phyloP scores from a whole-genome alignment of 2,113 vertebrate species.

The Saguinus midas region DNA sequence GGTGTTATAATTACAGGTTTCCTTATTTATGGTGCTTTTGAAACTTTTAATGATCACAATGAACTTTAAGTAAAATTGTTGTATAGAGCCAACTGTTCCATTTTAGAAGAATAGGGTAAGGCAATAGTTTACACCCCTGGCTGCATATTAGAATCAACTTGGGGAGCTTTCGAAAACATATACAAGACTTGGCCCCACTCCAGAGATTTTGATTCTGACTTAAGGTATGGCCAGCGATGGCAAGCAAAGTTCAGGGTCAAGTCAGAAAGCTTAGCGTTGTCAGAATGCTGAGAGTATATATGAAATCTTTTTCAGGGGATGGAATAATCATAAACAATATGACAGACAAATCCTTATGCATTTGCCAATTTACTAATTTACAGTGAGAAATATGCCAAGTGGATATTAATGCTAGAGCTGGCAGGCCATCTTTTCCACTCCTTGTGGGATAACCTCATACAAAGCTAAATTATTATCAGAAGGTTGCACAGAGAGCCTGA shows the following conservation, averaged over 20 bases:
- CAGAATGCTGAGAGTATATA: neutral
- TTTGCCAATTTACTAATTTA: constrained; percentile 61
- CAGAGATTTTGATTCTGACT: constrained; percentile 7
- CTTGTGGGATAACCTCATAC: neutral
- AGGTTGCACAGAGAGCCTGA: neutral
- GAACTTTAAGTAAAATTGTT: constrained; percentile 29
- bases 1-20: neutral
- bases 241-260: neutral
- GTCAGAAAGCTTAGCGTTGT: constrained; percentile 27
- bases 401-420: neutral
- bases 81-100: neutral
- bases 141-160: neutral
- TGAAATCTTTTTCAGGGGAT: neutral
- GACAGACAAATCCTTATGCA: constrained; percentile 5
- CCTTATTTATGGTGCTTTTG: constrained; percentile 1
- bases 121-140: neutral
- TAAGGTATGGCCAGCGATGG: neutral
- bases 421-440: neutral
- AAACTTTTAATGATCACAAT: constrained; percentile 15
- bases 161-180: neutral
- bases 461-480: neutral
- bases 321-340: constrained; percentile 16
- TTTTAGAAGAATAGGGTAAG: neutral
- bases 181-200: neutral
- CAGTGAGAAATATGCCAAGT: neutral